These are phyloP conservation scores for Aphelinus certus DNA, from an alignment of 1,140 invertebrate species.

Conservation along the genomic window DNA sequence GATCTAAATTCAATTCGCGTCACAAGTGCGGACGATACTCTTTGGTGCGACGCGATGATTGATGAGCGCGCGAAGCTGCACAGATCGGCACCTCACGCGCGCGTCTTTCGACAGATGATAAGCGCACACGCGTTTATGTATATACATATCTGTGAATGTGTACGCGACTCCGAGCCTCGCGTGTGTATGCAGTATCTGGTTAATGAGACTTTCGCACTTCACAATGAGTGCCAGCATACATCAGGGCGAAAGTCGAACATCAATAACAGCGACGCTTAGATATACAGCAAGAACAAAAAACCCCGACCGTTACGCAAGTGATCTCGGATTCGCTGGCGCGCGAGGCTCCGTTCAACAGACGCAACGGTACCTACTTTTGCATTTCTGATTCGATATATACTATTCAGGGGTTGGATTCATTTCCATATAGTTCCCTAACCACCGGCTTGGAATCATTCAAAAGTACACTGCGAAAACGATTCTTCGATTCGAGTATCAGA, in stretches of 20 bases:
- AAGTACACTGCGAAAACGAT: no score
- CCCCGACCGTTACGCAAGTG: constrained; percentile 4
- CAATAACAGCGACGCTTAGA: background rate
- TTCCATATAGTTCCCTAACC: no score
- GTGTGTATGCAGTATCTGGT: background rate
- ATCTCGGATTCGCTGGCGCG: background rate
- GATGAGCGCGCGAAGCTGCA: constrained; percentile 12
- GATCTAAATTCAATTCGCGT: no score
- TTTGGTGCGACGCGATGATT: constrained; percentile 5
- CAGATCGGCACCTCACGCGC: background rate
- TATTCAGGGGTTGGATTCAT: no score
- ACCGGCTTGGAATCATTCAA: no score
- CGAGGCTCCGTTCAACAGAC: background rate
- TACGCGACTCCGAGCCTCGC: background rate
- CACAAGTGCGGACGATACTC: no score
- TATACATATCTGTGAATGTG: background rate
- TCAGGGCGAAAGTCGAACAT: constrained; percentile 32
- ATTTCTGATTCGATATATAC: no score
- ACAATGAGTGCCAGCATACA: constrained; percentile 2
- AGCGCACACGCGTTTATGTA: no score
- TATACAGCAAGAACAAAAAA: no score
- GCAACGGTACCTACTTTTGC: no score
- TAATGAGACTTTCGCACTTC: constrained; percentile 36
- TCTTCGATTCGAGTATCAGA: no score
- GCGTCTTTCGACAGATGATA: constrained; percentile 4